Evolutionary conservation across 1,140 invertebrate species (phyloP), one percentile per base, ranked within the genome.

Genomic region (Parasteatoda tepidariorum): DNA sequence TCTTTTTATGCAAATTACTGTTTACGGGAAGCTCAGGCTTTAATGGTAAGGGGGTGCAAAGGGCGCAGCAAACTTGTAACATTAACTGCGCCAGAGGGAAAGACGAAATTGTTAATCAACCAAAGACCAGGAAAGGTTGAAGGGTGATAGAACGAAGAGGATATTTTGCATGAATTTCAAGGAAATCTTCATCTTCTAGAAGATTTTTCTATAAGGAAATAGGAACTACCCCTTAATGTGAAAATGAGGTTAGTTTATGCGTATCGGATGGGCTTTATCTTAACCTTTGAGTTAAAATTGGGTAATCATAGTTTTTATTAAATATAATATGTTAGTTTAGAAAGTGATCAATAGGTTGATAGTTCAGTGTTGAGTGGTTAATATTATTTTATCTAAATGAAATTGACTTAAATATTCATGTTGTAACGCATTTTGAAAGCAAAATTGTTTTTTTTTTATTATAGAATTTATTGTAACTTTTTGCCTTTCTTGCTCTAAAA

Each of bases 21-120:
- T 68, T 68, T 68, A 34, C 41, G 70, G 30, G 68, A 28, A 73
- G 57, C n/a, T 26, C 62, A 66, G 62, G 4, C 55, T 28, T 24
- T n/a, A 31, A 73, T 73, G 70, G 57, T 9, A 73, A 24, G 70
- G 22, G 41, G 33, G 70, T 30, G 13, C n/a, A 30, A 22, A 2
- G 54, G 22, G 26, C 3, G 18, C 70, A 18, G 48, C 34, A n/a
- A 26, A 70, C 70, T 31, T 59, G 54, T 73, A 59, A 73, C 54
- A 73, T 73, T 73, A 54, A 33, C 70, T 41, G 41, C 38, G 66
- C 66, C 34, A 24, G 41, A 54, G 41, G 54, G 57, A 54, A 73
- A 73, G 70, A 24, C 70, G 70, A 73, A 73, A 73, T 73, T 73
- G 70, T 73, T 73, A 73, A 73, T 73, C 70, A 73, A 48, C 28